phyloP scores from a whole-genome alignment of 2,113 vertebrate genomes.

The Phalacrocorax carbo region DNA sequence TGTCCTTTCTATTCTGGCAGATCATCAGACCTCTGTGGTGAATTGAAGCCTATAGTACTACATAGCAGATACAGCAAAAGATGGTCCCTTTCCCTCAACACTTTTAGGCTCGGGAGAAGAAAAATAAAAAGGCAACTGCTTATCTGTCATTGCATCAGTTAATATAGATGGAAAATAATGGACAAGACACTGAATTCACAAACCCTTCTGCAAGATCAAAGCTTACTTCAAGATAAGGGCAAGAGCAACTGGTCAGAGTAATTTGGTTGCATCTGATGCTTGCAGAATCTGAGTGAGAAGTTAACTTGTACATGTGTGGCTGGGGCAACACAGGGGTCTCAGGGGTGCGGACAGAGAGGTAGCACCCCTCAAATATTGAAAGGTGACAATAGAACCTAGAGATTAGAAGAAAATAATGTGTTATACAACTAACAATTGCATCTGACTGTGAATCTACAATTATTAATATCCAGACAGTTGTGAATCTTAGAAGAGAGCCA shows the following conservation, averaged over 20 bases:
- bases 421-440: background rate
- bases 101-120: background rate
- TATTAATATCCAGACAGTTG: background rate
- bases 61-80: background rate
- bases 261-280: background rate
- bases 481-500: background rate
- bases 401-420: background rate
- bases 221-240: background rate
- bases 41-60: background rate
- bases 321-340: background rate
- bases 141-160: background rate
- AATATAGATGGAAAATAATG: background rate
- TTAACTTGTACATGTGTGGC: fast-evolving
- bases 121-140: background rate
- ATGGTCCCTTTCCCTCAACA: background rate
- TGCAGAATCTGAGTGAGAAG: background rate
- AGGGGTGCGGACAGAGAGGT: background rate
- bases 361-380: background rate
- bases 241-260: background rate
- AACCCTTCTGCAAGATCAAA: background rate
- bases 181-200: background rate
- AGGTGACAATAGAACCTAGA: background rate
- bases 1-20: background rate
- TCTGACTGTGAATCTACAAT: background rate
- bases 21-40: background rate